Evolutionary conservation across 2,888 invertebrate species (phyloP).

Genomic region (Nesidiocoris tenuis): DNA sequence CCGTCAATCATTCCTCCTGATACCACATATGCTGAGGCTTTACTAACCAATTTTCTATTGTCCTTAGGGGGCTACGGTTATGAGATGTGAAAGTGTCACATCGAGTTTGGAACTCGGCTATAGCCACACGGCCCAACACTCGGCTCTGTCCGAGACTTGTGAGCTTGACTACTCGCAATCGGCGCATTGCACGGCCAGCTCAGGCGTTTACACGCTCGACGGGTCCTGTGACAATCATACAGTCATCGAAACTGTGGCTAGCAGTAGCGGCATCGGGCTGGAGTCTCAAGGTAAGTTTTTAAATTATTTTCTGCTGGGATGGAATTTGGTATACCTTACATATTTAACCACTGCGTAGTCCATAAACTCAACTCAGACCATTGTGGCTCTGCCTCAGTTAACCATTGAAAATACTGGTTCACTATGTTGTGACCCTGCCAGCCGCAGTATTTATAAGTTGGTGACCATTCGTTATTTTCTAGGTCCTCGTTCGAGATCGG

Average conservation of each 20-base stretch:
- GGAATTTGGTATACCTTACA: background rate
- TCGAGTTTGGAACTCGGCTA: conserved; percentile 81
- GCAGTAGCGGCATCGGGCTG: conserved; percentile 54
- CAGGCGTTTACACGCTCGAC: conserved; percentile 80
- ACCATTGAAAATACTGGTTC: no score
- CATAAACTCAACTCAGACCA: background rate
- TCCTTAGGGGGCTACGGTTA: conserved; percentile 39
- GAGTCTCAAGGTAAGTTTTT: conserved; percentile 50
- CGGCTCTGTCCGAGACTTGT: conserved; percentile 68
- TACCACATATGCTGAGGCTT: no score
- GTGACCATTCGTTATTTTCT: no score
- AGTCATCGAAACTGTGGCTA: conserved; percentile 49
- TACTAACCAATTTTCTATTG: no score
- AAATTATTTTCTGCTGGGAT: no score
- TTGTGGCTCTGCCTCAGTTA: no score
- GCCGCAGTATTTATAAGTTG: no score
- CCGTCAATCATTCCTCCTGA: no score
- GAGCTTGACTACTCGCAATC: conserved; percentile 62
- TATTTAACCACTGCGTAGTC: background rate
- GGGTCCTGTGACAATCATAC: conserved; percentile 54
- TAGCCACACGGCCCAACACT: conserved; percentile 84
- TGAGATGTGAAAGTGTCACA: conserved; percentile 58
- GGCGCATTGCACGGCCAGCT: conserved; percentile 62
- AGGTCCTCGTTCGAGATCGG: conserved; percentile 57
- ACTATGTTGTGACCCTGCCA: no score